A percentile compares a stretch with the other conserved stretches of the same genome.
These are phyloP conservation scores for Beris morrisii DNA, from an alignment of 2,888 invertebrate genomes.

Conservation along the genomic window DNA sequence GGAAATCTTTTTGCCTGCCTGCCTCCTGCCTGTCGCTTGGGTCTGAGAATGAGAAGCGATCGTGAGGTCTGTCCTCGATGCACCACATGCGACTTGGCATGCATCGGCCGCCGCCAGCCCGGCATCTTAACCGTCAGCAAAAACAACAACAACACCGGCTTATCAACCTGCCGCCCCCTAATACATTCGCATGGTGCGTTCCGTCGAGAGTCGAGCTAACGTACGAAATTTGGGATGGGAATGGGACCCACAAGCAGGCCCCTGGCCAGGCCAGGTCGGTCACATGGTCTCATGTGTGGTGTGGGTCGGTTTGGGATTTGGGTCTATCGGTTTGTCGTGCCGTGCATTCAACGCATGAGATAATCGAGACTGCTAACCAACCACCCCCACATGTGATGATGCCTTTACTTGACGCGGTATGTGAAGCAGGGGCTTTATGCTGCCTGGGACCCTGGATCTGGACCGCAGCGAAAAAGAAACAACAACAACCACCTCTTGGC, in stretches of 20 bases:
- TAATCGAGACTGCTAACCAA: too few species aligned
- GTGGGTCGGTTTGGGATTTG: conserved; percentile 7
- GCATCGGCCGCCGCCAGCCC: too few species aligned
- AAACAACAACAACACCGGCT: neutral
- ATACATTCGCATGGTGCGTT: conserved; percentile 6
- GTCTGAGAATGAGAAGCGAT: neutral
- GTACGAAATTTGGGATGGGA: neutral
- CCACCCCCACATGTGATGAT: too few species aligned
- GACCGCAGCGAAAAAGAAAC: too few species aligned
- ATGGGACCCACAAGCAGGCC: neutral
- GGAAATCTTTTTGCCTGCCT: conserved; percentile 2
- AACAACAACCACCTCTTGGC: too few species aligned
- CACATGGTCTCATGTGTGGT: conserved; percentile 2
- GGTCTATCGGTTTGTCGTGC: too few species aligned
- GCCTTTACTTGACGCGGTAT: too few species aligned
- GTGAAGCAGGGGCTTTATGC: too few species aligned
- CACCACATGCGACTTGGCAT: neutral
- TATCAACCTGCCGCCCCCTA: conserved; percentile 32
- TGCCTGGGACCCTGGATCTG: too few species aligned
- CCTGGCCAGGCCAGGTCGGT: neutral
- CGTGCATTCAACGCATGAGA: too few species aligned
- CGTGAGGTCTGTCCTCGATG: neutral
- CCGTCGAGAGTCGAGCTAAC: neutral
- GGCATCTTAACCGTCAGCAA: too few species aligned
- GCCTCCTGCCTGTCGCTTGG: neutral